These are phyloP conservation scores for Mallotus villosus DNA, from an alignment of 2,797 vertebrate species.

Conservation along the genomic window DNA sequence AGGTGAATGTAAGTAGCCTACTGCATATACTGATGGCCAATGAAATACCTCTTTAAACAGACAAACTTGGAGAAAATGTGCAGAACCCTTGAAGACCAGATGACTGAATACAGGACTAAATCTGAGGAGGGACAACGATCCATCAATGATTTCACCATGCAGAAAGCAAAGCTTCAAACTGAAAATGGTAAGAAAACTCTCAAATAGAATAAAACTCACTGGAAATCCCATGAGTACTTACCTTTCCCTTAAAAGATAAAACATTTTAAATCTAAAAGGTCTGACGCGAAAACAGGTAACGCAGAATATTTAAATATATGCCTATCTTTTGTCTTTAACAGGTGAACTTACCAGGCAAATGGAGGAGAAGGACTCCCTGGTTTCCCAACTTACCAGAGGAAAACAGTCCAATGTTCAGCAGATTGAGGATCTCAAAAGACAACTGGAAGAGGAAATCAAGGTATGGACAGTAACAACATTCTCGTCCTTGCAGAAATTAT, in stretches of 20 bases:
- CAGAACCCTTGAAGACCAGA: conserved; percentile 84
- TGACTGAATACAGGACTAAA: conserved; percentile 79
- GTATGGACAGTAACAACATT: conserved; percentile 48
- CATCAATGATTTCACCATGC: conserved; percentile 81
- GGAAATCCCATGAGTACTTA: neutral
- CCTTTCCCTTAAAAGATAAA: neutral
- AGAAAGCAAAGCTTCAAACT: conserved; percentile 85
- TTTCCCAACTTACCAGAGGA: conserved; percentile 84
- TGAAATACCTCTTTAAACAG: too few species aligned
- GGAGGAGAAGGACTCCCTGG: conserved; percentile 82
- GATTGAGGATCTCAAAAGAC: conserved; percentile 85
- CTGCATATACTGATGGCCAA: too few species aligned
- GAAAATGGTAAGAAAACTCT: conserved; percentile 77
- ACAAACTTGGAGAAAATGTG: conserved; percentile 85
- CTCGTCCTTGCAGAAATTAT: neutral
- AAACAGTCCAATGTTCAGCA: conserved; percentile 85
- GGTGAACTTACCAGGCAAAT: conserved; percentile 80
- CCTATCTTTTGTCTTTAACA: conserved; percentile 28
- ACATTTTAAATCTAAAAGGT: too few species aligned
- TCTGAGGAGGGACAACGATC: conserved; percentile 80
- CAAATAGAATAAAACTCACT: too few species aligned
- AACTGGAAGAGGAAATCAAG: conserved; percentile 86
- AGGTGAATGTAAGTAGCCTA: neutral
- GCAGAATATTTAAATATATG: neutral
- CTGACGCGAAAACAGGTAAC: neutral